A percentile compares a stretch with the other conserved stretches of the same genome.
These are phyloP conservation scores for Glyphotaelius pellucidus DNA, from an alignment of 2,888 invertebrate species.

Conservation along the genomic window DNA sequence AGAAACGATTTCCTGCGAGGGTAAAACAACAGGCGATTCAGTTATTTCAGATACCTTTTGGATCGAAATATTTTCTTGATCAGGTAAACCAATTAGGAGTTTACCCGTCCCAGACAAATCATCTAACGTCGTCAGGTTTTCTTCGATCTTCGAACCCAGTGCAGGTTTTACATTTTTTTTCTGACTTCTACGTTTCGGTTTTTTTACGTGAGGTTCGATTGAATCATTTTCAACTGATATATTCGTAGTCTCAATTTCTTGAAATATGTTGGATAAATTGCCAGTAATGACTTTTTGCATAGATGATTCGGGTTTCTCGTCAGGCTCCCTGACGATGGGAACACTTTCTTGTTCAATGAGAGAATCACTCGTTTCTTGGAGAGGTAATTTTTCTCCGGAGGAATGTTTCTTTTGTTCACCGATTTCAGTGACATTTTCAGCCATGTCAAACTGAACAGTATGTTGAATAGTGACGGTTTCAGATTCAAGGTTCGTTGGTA, in stretches of 20 bases:
- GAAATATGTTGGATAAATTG: background rate
- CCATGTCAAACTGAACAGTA: background rate
- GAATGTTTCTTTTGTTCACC: background rate
- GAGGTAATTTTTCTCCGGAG: conserved; percentile 32
- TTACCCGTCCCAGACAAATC: background rate
- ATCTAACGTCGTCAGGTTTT: background rate
- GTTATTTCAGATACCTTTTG: background rate
- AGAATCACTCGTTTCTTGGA: conserved; percentile 63
- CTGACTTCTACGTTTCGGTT: background rate
- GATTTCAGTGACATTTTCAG: background rate
- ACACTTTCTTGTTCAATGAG: conserved; percentile 65
- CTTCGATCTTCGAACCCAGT: background rate
- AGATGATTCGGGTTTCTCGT: background rate
- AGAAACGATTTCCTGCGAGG: background rate
- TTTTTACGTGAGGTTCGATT: background rate
- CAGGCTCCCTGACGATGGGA: conserved; percentile 53
- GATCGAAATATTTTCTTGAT: background rate
- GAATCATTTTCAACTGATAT: conserved; percentile 22
- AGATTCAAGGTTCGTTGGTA: background rate
- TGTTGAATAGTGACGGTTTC: background rate
- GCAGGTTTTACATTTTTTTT: background rate
- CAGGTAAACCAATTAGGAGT: background rate
- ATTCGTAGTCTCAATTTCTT: background rate
- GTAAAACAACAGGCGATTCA: background rate
- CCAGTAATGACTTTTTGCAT: background rate